Conservation (phyloP, 2,888 invertebrate genomes). For the Eueremaeus valkanovi region DNA sequence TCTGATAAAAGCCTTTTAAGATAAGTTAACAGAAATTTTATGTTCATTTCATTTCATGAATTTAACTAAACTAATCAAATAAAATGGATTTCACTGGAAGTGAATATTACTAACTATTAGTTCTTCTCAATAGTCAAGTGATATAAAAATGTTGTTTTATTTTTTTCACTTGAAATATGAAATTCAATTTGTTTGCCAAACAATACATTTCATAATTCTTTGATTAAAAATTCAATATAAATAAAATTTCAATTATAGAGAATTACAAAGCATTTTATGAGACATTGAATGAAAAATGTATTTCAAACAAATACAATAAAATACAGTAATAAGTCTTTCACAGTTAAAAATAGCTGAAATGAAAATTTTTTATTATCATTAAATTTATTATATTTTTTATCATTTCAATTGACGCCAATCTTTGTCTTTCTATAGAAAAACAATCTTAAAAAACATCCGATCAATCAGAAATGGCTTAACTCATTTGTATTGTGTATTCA, state of each 20-base stretch:
- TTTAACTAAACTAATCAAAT: neutral
- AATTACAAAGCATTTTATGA: constrained; percentile 29
- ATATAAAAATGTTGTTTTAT: neutral
- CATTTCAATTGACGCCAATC: neutral
- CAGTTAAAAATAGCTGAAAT: constrained; percentile 15
- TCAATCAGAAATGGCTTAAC: neutral
- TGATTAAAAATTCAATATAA: constrained; percentile 21
- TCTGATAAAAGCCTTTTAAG: neutral
- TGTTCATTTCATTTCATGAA: too few species aligned
- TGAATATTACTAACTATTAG: too few species aligned
- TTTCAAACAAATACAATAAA: neutral
- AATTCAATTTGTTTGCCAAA: constrained; percentile 20
- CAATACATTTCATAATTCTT: neutral
- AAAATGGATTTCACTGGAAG: neutral
- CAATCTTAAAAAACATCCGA: neutral
- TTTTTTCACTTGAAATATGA: neutral
- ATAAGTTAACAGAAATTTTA: constrained; percentile 2
- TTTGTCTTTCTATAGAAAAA: neutral
- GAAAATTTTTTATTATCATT: neutral
- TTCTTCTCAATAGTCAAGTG: constrained; percentile 16
- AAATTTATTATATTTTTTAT: constrained; percentile 11
- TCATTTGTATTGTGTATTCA: neutral
- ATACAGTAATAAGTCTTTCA: neutral
- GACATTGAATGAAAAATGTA: neutral
- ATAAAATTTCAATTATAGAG: constrained; percentile 24